Evolutionary conservation across 2,797 vertebrate genomes (phyloP), one percentile per base, ranked within the genome.

Genomic region (Protonibea diacanthus): DNA sequence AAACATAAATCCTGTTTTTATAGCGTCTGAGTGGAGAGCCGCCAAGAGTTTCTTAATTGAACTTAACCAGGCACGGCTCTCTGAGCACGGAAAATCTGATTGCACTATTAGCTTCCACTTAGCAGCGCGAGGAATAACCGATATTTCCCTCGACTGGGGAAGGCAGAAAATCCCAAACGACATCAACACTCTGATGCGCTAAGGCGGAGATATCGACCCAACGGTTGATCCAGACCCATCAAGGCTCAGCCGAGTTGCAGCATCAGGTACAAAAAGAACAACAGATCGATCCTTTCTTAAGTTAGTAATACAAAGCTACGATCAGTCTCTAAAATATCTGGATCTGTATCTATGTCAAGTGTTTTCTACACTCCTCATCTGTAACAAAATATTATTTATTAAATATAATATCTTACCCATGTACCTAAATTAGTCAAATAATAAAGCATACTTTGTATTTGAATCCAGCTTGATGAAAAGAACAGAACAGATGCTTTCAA

Each of bases 101-200:
- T 42, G 51, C 44, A 5, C 65, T 6, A 69, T 81, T 77, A 78
- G 70, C 69, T 80, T 65, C 73, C 79, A 86, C 74, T 86, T 84
- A 72, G 74, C 72, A 53, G 48, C 9, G 4, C 23, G 17, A 64
- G 40, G 59, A 81, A 77, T 51, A 40, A 58, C 71, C 69, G 17
- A 71, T 86, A 65, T 79, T 71, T 84, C 74, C 52, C 74, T 9
- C 5, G 59, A 83, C 48, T 27, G 25, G 42, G 42, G 38, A 55
- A 67, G 21, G 29, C 2, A 33, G 57, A 79, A 72, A 82, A 75
- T 72, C 74, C 64, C 59, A 60, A 42, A 73, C 47, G 56, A 63
- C 66, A 66, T 71, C 69, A 76, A 63, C 44, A 53, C 63, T 66
- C 51, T 21, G 70, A 82, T 23, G 40, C 71, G 52, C 65, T 23